These are phyloP conservation scores for Mus minutoides DNA, from an alignment of 2,797 vertebrate genomes.

Conservation along the genomic window DNA sequence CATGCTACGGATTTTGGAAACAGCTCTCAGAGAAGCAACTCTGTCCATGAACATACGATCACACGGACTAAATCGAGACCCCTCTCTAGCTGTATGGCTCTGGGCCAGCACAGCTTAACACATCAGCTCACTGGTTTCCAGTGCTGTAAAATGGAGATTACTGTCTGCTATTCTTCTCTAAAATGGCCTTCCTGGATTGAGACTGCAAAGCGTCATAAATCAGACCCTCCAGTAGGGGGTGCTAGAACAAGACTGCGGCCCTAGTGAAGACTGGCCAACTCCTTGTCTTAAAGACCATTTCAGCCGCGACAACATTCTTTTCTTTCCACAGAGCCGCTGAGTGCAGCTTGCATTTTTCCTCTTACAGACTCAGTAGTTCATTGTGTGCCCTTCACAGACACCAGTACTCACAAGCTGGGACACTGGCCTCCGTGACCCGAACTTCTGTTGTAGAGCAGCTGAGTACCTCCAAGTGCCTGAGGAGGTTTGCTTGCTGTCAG, in stretches of 20 bases:
- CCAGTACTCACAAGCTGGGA: not conserved
- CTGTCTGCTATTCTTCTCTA: not conserved
- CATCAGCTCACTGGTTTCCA: not conserved
- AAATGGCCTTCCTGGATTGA: not conserved
- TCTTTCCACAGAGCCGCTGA: not conserved
- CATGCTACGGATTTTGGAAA: slow-evolving; percentile 6
- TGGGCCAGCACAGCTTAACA: not conserved
- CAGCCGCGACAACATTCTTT: not conserved
- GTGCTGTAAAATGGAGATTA: not conserved
- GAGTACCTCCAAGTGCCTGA: not conserved
- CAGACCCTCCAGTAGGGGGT: not conserved
- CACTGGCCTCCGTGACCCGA: not conserved
- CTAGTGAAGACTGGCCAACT: not conserved
- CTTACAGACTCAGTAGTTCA: not conserved
- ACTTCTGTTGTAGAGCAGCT: not conserved
- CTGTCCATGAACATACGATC: not conserved
- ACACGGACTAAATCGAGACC: not conserved
- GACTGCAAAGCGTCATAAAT: not conserved
- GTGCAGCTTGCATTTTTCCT: not conserved
- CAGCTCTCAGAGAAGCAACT: not conserved
- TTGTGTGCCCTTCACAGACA: not conserved
- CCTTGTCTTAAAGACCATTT: not conserved
- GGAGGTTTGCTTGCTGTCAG: not conserved
- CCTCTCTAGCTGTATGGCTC: not conserved
- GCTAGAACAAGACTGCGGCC: not conserved